phyloP scores from a whole-genome alignment of 2,113 vertebrate species.

The Donacobius atricapilla region DNA sequence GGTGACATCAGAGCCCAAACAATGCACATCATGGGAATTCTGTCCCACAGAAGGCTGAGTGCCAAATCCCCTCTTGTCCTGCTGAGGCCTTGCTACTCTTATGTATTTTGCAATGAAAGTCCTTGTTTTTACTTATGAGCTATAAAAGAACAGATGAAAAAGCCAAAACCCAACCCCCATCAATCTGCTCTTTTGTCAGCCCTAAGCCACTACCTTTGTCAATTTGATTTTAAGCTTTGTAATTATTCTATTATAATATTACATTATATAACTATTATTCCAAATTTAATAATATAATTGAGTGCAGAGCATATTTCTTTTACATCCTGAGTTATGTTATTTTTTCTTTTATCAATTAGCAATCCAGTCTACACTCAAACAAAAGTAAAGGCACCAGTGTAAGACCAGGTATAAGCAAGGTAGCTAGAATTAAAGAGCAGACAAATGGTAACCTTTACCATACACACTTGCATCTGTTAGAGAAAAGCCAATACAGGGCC shows the following conservation, averaged over 20 bases:
- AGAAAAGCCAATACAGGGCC: not conserved
- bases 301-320: not conserved
- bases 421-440: not conserved
- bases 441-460: rapidly evolving
- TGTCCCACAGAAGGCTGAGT: not conserved
- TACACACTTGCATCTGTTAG: not conserved
- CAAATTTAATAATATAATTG: not conserved
- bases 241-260: not conserved
- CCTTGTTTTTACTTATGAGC: not conserved
- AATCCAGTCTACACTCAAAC: not conserved
- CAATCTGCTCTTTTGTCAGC: not conserved
- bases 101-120: not conserved
- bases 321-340: not conserved
- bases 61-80: not conserved
- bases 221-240: not conserved
- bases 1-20: not conserved
- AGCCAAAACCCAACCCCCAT: not conserved
- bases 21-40: rapidly evolving
- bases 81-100: not conserved
- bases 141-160: not conserved
- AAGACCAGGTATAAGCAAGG: not conserved
- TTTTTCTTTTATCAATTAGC: not conserved
- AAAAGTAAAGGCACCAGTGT: not conserved
- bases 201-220: not conserved
- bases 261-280: not conserved